Evolutionary conservation across 2,888 invertebrate genomes (phyloP).

Genomic region (Macrosoma leucophasiata): DNA sequence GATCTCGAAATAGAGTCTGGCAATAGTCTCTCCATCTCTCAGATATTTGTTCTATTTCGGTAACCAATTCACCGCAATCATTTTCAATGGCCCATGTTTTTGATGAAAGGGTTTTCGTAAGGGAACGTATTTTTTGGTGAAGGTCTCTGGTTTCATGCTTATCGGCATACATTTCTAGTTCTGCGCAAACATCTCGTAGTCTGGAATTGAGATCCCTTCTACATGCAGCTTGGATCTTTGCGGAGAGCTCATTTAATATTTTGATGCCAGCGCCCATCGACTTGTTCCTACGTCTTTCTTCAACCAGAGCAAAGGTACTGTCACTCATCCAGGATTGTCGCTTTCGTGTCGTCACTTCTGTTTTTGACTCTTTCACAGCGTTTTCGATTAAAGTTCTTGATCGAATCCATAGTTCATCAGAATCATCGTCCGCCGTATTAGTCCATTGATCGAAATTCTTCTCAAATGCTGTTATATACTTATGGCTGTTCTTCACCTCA

Average conservation of each 20-base stretch:
- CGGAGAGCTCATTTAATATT: slow-evolving; percentile 1
- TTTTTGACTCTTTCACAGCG: neutral
- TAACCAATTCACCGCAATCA: slow-evolving; percentile 1
- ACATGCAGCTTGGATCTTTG: slow-evolving; percentile 4
- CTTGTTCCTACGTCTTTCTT: slow-evolving; percentile 3
- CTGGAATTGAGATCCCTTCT: slow-evolving; percentile 2
- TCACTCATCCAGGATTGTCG: neutral
- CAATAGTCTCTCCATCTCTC: slow-evolving; percentile 4
- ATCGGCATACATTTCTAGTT: neutral
- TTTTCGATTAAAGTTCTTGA: slow-evolving; percentile 2
- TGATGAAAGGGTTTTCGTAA: neutral
- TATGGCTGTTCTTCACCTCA: neutral
- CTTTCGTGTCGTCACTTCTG: neutral
- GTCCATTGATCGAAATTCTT: neutral
- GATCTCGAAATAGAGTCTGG: slow-evolving; percentile 5
- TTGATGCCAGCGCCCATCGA: neutral
- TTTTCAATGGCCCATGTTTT: slow-evolving; percentile 8
- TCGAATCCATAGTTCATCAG: slow-evolving; percentile 1
- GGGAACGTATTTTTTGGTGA: slow-evolving; percentile 1
- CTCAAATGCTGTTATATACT: neutral
- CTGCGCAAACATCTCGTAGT: neutral
- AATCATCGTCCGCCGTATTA: neutral
- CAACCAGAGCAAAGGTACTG: slow-evolving; percentile 4
- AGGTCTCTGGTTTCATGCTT: neutral
- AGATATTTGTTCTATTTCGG: neutral